Percentiles rank a stretch among this genome's conserved stretches.
Conservation (phyloP, 2,888 invertebrate genomes). For the Drosophila koepferae region DNA sequence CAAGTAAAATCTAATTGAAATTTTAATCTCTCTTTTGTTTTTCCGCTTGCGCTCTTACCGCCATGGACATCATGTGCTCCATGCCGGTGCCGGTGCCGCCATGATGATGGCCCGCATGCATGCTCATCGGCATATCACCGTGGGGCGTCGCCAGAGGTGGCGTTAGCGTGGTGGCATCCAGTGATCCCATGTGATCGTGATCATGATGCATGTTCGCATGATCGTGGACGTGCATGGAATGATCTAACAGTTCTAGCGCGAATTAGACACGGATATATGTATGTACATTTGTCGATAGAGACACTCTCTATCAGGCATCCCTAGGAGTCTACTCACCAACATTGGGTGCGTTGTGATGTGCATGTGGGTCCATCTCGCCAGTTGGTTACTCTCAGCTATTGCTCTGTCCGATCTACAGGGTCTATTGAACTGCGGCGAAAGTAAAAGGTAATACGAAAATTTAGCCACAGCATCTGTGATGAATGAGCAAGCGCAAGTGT, state of each 20-base stretch:
- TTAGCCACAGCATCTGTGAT: background rate
- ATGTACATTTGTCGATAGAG: background rate
- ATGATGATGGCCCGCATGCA: slow-evolving; percentile 59
- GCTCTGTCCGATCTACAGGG: background rate
- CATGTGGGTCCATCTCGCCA: slow-evolving; percentile 80
- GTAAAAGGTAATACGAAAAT: slow-evolving; percentile 17
- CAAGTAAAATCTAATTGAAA: background rate
- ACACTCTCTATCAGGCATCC: background rate
- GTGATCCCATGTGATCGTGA: slow-evolving; percentile 40
- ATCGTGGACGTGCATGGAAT: slow-evolving; percentile 67
- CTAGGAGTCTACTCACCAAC: slow-evolving; percentile 71
- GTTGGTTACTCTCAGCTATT: background rate
- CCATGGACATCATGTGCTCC: slow-evolving; percentile 85
- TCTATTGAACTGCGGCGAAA: slow-evolving; percentile 35
- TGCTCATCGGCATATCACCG: slow-evolving; percentile 30
- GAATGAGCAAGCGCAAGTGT: background rate
- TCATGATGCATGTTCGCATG: slow-evolving; percentile 57
- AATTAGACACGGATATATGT: background rate
- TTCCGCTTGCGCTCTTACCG: slow-evolving; percentile 69
- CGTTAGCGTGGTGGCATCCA: slow-evolving; percentile 51
- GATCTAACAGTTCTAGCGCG: slow-evolving; percentile 50
- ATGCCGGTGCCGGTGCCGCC: slow-evolving; percentile 67
- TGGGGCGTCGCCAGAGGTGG: slow-evolving; percentile 47
- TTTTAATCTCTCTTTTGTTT: background rate
- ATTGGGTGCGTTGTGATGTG: slow-evolving; percentile 79